Evolutionary conservation across 2,797 vertebrate genomes (phyloP).

Genomic region (Poecilia velifera): DNA sequence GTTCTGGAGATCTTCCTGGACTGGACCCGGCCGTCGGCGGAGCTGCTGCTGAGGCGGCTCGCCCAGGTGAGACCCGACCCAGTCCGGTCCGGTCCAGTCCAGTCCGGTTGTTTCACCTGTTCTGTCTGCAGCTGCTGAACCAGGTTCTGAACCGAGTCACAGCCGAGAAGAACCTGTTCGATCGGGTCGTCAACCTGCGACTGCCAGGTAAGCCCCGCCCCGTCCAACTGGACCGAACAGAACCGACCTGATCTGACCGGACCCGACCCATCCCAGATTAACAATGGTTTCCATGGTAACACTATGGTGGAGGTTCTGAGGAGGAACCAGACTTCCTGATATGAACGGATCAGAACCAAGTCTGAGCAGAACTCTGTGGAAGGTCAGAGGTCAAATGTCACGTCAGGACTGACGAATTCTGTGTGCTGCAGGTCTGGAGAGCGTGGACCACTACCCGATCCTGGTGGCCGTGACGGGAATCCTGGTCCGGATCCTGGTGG

Average conservation of each 20-base stretch:
- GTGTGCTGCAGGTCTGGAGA: constrained; percentile 87
- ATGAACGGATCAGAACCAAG: too few relatives aligned
- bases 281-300: too few relatives aligned
- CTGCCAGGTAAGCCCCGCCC: constrained; percentile 84
- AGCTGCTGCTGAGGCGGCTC: constrained; percentile 92
- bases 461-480: constrained; percentile 96
- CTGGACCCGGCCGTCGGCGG: constrained; percentile 91
- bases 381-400: too few relatives aligned
- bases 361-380: too few relatives aligned
- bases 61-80: constrained; percentile 81
- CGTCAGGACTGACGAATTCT: background rate
- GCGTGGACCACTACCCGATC: constrained; percentile 97
- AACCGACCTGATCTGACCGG: background rate
- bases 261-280: too few relatives aligned
- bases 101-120: background rate
- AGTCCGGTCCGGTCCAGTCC: background rate
- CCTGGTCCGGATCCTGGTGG: constrained; percentile 91
- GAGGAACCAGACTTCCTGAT: too few relatives aligned
- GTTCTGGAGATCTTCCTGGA: constrained; percentile 96
- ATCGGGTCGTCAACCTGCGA: constrained; percentile 94
- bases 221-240: background rate
- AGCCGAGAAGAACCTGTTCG: constrained; percentile 96
- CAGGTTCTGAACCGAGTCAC: constrained; percentile 97
- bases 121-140: constrained; percentile 87
- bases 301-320: too few relatives aligned